A percentile compares a stretch with the other conserved stretches of the same genome.
These are phyloP conservation scores for Drosophila nr. perissopoda DNA, from an alignment of 2,888 invertebrate species.

Conservation along the genomic window DNA sequence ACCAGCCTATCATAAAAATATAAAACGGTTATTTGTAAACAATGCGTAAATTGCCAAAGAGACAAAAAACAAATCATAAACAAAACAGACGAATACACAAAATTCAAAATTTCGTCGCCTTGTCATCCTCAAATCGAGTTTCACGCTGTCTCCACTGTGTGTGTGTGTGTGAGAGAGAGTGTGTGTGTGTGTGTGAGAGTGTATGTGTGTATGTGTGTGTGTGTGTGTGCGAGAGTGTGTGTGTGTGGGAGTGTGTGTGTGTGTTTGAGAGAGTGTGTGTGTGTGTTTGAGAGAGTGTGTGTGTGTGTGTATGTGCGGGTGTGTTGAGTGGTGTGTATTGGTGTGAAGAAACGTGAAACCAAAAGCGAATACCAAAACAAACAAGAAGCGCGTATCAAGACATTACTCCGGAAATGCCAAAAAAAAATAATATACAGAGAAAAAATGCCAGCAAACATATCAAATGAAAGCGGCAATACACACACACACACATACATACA, in stretches of 20 bases:
- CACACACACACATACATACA: conserved; percentile 2
- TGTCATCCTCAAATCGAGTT: conserved; percentile 27
- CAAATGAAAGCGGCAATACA: conserved; percentile 41
- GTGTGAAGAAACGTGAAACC: conserved; percentile 54
- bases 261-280: conserved; percentile 1
- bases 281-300: too few relatives aligned
- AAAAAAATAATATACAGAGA: conserved; percentile 29
- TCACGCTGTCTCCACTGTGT: conserved; percentile 28
- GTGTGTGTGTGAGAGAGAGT: not conserved
- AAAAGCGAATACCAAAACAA: conserved; percentile 53
- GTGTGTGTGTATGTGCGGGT: conserved; percentile 29
- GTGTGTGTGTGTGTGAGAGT: conserved; percentile 11
- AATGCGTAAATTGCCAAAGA: conserved; percentile 34
- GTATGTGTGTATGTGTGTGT: conserved; percentile 30
- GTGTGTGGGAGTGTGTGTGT: conserved; percentile 2
- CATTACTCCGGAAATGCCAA: conserved; percentile 82
- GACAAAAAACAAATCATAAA: not conserved
- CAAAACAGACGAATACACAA: not conserved
- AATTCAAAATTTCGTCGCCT: conserved; percentile 31
- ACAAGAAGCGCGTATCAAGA: conserved; percentile 61
- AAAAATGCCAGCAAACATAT: conserved; percentile 56
- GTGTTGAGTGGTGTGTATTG: conserved; percentile 12
- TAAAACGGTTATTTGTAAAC: conserved; percentile 36
- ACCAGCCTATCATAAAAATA: conserved; percentile 3
- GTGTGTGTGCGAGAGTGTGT: too few relatives aligned